These are phyloP conservation scores for Dicerorhinus sumatrensis DNA, from an alignment of 2,113 vertebrate species.

Conservation along the genomic window DNA sequence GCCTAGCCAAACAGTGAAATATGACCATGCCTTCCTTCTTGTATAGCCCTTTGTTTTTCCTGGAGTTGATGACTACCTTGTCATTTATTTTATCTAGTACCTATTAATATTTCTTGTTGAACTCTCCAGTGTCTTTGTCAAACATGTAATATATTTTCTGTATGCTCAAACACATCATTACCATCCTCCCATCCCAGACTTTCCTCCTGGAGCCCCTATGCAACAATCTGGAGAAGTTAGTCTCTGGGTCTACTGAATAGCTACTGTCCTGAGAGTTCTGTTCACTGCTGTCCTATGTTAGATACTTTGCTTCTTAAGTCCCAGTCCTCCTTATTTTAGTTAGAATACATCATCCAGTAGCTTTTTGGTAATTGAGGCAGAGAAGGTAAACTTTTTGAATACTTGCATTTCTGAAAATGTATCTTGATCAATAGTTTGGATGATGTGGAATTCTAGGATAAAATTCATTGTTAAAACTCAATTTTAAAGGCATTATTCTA, in stretches of 20 bases:
- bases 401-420: neutral
- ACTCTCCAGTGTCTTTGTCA: neutral
- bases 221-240: neutral
- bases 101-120: neutral
- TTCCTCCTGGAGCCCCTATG: neutral
- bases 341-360: neutral
- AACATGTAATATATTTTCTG: neutral
- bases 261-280: neutral
- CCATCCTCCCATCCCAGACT: neutral
- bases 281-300: neutral
- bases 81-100: constrained; percentile 33
- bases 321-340: neutral
- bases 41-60: constrained; percentile 7
- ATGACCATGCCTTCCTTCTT: neutral
- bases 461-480: constrained; percentile 5
- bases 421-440: neutral
- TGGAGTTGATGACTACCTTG: neutral
- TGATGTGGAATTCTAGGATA: constrained; percentile 5
- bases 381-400: neutral
- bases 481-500: neutral
- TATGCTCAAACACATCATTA: neutral
- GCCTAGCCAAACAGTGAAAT: neutral
- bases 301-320: neutral
- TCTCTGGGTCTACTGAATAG: neutral
- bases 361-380: neutral